Evolutionary conservation across 2,888 invertebrate genomes (phyloP), one percentile per base, ranked within the genome.

Genomic region (Neoscelio sp.): DNA sequence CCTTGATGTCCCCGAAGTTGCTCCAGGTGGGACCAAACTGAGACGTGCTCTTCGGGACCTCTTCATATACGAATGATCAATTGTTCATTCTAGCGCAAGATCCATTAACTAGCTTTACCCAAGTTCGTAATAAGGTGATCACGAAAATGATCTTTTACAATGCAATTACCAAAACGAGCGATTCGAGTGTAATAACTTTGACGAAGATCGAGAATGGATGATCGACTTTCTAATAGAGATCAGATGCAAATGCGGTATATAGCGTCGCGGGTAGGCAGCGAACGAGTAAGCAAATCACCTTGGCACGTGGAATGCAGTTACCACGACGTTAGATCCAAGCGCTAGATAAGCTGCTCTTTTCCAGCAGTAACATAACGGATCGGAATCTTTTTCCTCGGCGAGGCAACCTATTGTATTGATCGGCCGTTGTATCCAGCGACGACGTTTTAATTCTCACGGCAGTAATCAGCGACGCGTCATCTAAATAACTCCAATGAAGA

Each of bases 241-340:
- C 54, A 56, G 40, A 52, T 54, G 46, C 35, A 20, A 54, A 46
- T 40, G 58, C 67, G 33, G 62, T 80, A 62, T 60, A 60, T 74
- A 74, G 50, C 50, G 52, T 7, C 50, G 35, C 60, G 60, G 67
- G 74, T 74, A 54, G 58, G 15, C 50, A 71, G 74, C 30, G 67
- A 67, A 68, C 70, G 46, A 71, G 65, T 65, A 70, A 76, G 70
- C 65, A 70, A 81, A 76, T 79, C 78, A 79, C 78, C 77, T 73
- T 79, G 81, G 76, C 76, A 81, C 79, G 81, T 77, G 81, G 79
- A 79, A 77, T 81, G 78, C 73, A 74, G 74, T 77, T 70, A 65
- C 74, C 77, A 42, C 60, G 71, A 58, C 65, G 54, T 68, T 78
- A 76, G 80, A 80, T 78, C 20, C 76, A 62, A 68, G 67, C 38